Evolutionary conservation across 2,888 invertebrate species (phyloP).

Genomic region (Drosophila flavopinicola): DNA sequence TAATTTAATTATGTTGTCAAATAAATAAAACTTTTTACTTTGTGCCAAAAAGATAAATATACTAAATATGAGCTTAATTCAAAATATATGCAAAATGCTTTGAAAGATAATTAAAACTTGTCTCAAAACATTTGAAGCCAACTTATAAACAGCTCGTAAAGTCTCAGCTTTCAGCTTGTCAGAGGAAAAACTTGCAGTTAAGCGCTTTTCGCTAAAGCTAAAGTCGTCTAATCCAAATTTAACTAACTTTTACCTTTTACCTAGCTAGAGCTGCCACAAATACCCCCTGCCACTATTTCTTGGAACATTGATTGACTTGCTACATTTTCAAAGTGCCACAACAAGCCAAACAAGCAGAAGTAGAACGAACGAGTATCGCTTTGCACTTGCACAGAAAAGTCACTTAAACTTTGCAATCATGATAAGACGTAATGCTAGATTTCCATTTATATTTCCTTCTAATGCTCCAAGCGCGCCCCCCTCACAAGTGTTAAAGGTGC

Average conservation of each 20-base stretch:
- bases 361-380: slow-evolving; percentile 42
- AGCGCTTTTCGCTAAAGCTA: slow-evolving; percentile 21
- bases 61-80: not conserved
- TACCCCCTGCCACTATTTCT: not conserved
- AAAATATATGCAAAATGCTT: too few species aligned
- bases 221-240: slow-evolving; percentile 46
- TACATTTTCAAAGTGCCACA: slow-evolving; percentile 55
- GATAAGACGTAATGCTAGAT: slow-evolving; percentile 81
- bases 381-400: slow-evolving; percentile 77
- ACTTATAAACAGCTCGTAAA: slow-evolving; percentile 13
- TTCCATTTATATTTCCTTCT: slow-evolving; percentile 75
- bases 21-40: not conserved
- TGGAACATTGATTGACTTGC: slow-evolving; percentile 67
- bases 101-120: too few species aligned
- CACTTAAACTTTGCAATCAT: slow-evolving; percentile 83
- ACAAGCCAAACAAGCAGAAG: slow-evolving; percentile 25
- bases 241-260: slow-evolving; percentile 60
- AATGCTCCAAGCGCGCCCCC: not conserved
- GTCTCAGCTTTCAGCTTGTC: slow-evolving; percentile 16
- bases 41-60: not conserved
- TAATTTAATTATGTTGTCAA: too few species aligned
- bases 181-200: slow-evolving; percentile 12
- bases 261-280: slow-evolving; percentile 13
- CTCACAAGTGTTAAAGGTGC: slow-evolving; percentile 71
- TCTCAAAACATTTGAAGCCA: not conserved